A percentile compares a stretch with the other conserved stretches of the same genome.
These are phyloP conservation scores for Leptinotarsa lineolata DNA, from an alignment of 1,140 invertebrate genomes.

Conservation along the genomic window DNA sequence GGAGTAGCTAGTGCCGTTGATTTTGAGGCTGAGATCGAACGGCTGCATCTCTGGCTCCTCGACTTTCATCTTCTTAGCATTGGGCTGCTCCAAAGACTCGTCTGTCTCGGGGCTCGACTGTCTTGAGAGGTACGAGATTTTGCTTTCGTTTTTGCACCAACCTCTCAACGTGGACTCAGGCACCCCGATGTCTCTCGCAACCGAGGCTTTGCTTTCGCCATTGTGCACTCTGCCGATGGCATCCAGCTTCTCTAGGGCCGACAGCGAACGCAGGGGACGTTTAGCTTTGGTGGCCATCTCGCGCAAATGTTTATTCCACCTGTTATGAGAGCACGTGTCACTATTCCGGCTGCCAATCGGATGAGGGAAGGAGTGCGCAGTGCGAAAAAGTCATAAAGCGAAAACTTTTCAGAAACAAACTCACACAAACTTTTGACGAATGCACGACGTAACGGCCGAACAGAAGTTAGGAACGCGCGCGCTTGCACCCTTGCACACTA, in stretches of 20 bases:
- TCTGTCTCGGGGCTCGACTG: slow-evolving; percentile 67
- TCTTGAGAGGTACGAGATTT: slow-evolving; percentile 71
- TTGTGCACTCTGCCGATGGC: slow-evolving; percentile 79
- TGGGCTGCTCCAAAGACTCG: slow-evolving; percentile 39
- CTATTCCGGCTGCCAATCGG: slow-evolving; percentile 38
- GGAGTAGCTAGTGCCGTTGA: slow-evolving; percentile 42
- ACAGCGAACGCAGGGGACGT: slow-evolving; percentile 70
- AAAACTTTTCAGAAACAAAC: slow-evolving; percentile 30
- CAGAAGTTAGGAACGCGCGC: slow-evolving; percentile 34
- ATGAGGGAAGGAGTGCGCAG: slow-evolving; percentile 38
- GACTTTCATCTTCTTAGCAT: slow-evolving; percentile 60
- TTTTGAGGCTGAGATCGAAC: slow-evolving; percentile 54
- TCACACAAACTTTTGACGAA: slow-evolving; percentile 41
- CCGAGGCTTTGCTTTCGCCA: slow-evolving; percentile 80
- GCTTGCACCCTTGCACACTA: background rate
- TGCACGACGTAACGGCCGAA: slow-evolving; percentile 16
- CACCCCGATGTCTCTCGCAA: slow-evolving; percentile 79
- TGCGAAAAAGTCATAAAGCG: slow-evolving; percentile 42
- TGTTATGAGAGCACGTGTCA: slow-evolving; percentile 37
- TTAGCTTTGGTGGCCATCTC: slow-evolving; percentile 56
- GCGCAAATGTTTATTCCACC: slow-evolving; percentile 6
- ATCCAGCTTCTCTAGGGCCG: slow-evolving; percentile 75
- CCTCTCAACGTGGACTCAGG: slow-evolving; percentile 81
- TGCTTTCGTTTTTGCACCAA: slow-evolving; percentile 84
- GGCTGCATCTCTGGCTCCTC: slow-evolving; percentile 52